Evolutionary conservation across 2,113 vertebrate species (phyloP).

Genomic region (Phrynocephalus versicolor): DNA sequence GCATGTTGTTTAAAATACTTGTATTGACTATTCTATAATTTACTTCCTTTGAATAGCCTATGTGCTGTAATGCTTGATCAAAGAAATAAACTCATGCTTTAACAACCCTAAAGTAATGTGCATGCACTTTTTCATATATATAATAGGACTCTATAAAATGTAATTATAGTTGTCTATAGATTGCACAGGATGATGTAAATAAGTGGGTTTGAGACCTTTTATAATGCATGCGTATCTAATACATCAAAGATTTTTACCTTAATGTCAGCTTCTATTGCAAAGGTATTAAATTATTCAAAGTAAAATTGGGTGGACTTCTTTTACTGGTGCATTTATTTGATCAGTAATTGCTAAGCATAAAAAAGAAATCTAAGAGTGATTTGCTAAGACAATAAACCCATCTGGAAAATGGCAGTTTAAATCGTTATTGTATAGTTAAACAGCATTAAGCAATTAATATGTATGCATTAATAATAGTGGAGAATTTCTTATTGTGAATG

Average conservation of each 20-base stretch:
- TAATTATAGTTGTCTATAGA: conserved; percentile 76
- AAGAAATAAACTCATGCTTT: conserved; percentile 69
- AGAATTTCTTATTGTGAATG: conserved; percentile 10
- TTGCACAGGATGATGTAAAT: conserved; percentile 62
- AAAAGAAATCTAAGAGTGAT: conserved; percentile 17
- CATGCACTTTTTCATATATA: conserved; percentile 66
- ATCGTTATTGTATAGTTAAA: conserved; percentile 21
- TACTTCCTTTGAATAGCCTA: conserved; percentile 71
- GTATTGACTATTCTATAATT: conserved; percentile 73
- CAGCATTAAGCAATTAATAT: conserved; percentile 18
- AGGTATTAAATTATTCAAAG: conserved; percentile 43
- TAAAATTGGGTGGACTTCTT: conserved; percentile 13
- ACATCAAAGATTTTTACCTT: conserved; percentile 12
- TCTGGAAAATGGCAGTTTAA: conserved; percentile 14
- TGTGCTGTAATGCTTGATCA: conserved; percentile 77
- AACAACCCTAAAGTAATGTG: conserved; percentile 69
- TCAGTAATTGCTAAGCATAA: conserved; percentile 19
- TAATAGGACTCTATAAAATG: conserved; percentile 69
- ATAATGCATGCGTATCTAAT: conserved; percentile 19
- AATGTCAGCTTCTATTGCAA: conserved; percentile 13
- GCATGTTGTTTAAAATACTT: conserved; percentile 62
- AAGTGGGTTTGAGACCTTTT: conserved; percentile 45
- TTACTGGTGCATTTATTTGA: conserved; percentile 24
- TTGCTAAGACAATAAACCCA: background rate
- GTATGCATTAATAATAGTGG: conserved; percentile 6